Evolutionary conservation across 2,888 invertebrate genomes (phyloP), one percentile per base, ranked within the genome.

Genomic region (Nemoura dubitans): DNA sequence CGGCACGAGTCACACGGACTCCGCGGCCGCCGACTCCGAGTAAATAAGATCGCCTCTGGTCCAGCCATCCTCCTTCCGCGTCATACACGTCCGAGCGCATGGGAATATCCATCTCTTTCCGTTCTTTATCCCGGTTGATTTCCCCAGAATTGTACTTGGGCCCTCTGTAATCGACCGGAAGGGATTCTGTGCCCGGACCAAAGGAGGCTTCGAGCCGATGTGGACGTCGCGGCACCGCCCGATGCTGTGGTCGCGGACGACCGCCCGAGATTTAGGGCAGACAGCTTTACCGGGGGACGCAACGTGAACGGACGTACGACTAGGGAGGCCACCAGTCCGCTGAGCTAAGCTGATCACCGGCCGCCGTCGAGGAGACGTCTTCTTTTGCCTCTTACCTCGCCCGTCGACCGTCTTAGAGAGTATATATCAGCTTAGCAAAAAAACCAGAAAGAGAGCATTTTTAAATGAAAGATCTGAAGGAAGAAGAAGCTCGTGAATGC

Each of bases 281-380:
- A 30, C 81, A 81, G 81, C 43, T 76, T 84, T 84, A 84, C 84
- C 25, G 36, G 28, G 76, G 10, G 84, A 76, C 25, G n/a, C 25
- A 43, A 76, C 84, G 59, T 76, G 84, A 76, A 2, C 27, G 59
- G 84, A 84, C 59, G 59, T 36, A 36, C 36, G 36, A 59, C 59
- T 2, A 76, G 84, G 43, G 28, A 14, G 14, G 59, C 14, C n/a
- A n/a, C 29, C 84, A 76, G 59, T 84, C 28, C 59, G 43, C 27
- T 84, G 25, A 84, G 59, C 76, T 84, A 84, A 84, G 84, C 84
- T 76, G 84, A 84, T 42, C 83, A 43, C 83, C 59, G 43, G 2
- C 29, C 59, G n/a, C 83, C 83, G 42, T 42, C 82, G n/a, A 82
- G 21, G 16, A 26, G 28, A 30, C 83, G 36, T 43, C 43, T 76